A percentile compares a stretch with the other conserved stretches of the same genome.
Evolutionary conservation across 2,797 vertebrate species (phyloP).

Genomic region (Avahi laniger): DNA sequence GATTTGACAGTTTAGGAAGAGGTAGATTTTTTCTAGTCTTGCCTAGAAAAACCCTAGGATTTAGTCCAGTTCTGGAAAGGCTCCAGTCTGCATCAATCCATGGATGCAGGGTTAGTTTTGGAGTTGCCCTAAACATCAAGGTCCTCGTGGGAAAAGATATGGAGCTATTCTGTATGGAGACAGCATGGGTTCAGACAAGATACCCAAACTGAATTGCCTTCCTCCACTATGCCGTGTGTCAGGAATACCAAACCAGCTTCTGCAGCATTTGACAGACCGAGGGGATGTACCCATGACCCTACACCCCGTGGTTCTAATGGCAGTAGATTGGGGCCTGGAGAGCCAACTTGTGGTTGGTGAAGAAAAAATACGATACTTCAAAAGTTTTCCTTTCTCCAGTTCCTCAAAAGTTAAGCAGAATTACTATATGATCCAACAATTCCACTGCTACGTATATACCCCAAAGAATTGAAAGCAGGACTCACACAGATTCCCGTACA

Average conservation of each 20-base stretch:
- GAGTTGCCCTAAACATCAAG: neutral
- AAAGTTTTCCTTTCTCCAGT: slow-evolving; percentile 17
- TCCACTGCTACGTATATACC: neutral
- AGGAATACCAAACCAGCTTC: neutral
- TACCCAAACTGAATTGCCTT: neutral
- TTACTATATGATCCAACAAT: neutral
- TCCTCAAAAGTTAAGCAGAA: slow-evolving; percentile 36
- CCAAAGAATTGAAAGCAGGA: neutral
- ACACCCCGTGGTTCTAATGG: neutral
- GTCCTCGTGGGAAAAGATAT: neutral
- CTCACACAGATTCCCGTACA: neutral
- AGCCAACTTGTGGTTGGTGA: neutral
- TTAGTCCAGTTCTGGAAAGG: neutral
- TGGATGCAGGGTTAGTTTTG: neutral
- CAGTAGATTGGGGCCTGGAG: neutral
- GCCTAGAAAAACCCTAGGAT: neutral
- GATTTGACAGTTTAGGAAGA: neutral
- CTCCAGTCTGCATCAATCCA: neutral
- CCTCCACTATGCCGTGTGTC: neutral
- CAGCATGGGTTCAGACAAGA: neutral
- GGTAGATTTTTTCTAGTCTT: neutral
- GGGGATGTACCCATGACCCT: neutral
- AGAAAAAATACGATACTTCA: neutral
- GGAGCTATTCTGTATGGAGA: neutral
- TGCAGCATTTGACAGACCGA: neutral